Evolutionary conservation across 1,140 invertebrate species (phyloP).

Genomic region (Heliconius hermathena): DNA sequence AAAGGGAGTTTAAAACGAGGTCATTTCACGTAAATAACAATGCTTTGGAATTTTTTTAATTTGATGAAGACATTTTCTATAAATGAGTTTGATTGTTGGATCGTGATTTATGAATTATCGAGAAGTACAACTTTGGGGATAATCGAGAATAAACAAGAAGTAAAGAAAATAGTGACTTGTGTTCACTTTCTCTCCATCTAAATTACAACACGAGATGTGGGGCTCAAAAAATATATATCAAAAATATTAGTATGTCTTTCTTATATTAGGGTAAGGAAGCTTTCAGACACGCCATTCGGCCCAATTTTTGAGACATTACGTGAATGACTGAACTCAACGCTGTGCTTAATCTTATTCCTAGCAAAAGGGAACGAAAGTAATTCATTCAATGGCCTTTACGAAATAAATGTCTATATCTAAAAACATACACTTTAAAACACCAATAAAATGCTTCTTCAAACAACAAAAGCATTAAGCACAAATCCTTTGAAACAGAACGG

Average conservation of each 20-base stretch:
- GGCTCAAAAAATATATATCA: no score
- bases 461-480: not conserved
- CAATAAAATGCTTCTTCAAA: not conserved
- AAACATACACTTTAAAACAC: not conserved
- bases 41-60: conserved; percentile 24
- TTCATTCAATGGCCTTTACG: no score
- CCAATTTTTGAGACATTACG: no score
- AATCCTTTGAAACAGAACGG: not conserved
- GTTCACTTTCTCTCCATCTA: no score
- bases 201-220: no score
- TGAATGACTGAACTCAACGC: no score
- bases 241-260: no score
- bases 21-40: conserved; percentile 17
- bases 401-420: not conserved
- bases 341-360: no score
- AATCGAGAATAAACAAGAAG: not conserved
- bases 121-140: not conserved
- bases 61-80: conserved; percentile 19
- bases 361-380: no score
- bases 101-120: not conserved
- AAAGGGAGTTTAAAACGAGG: not conserved
- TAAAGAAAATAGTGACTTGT: no score
- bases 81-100: conserved; percentile 23
- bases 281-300: no score
- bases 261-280: no score